Percentiles rank a stretch among this genome's conserved stretches.
Evolutionary conservation across 2,888 invertebrate genomes (phyloP).

Genomic region (Scaptomyza polygonia): DNA sequence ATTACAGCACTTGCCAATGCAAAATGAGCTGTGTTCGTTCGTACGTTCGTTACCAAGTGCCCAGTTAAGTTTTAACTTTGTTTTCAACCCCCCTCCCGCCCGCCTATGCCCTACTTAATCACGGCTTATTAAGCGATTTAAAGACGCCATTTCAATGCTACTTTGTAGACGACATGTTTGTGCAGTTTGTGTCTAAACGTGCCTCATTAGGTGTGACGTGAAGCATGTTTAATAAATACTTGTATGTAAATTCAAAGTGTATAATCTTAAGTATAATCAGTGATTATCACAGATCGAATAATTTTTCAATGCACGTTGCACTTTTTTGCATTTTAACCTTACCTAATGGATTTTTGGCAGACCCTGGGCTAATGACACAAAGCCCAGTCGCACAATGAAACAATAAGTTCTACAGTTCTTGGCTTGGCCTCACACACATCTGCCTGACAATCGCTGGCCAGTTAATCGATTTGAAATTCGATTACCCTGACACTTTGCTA

Average conservation of each 20-base stretch:
- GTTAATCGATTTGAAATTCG: conserved; percentile 75
- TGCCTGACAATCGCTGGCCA: conserved; percentile 28
- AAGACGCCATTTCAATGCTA: conserved; percentile 69
- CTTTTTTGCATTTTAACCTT: conserved; percentile 8
- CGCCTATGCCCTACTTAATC: conserved; percentile 57
- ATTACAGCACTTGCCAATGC: conserved; percentile 38
- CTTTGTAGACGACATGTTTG: conserved; percentile 33
- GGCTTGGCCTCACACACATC: neutral
- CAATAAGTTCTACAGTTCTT: neutral
- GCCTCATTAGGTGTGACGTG: conserved; percentile 62
- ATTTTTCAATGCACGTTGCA: conserved; percentile 29
- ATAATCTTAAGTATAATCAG: conserved; percentile 46
- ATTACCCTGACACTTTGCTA: conserved; percentile 63
- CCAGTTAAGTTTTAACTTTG: neutral
- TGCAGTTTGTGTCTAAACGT: conserved; percentile 16
- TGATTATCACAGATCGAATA: conserved; percentile 25
- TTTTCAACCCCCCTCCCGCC: neutral
- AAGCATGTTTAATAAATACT: conserved; percentile 1
- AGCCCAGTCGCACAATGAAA: neutral
- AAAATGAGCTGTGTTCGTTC: conserved; percentile 29
- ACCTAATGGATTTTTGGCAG: conserved; percentile 32
- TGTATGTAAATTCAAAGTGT: conserved; percentile 64
- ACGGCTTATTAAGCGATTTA: conserved; percentile 61
- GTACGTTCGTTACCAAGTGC: conserved; percentile 17
- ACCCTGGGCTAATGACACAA: conserved; percentile 33